A percentile compares a stretch with the other conserved stretches of the same genome.
Conservation (phyloP, 2,113 vertebrate genomes). For the Tichodroma muraria region DNA sequence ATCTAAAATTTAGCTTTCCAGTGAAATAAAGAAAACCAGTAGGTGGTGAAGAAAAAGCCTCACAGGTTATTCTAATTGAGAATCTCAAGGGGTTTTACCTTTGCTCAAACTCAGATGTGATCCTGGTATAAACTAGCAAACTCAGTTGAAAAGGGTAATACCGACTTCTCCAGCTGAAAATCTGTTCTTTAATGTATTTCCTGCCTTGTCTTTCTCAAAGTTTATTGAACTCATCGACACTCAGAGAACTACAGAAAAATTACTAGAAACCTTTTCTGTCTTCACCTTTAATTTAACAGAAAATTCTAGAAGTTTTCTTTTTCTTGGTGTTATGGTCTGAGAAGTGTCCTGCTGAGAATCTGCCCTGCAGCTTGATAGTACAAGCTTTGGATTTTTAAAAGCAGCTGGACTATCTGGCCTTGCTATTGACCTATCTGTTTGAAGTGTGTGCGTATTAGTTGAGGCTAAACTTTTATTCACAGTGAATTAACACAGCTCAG, state of each 20-base stretch:
- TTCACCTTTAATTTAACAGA: not conserved
- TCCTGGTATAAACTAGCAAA: not conserved
- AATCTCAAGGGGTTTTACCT: not conserved
- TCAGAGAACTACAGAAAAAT: not conserved
- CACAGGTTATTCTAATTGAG: not conserved
- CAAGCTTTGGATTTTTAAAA: not conserved
- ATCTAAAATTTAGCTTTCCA: not conserved
- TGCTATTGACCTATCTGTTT: not conserved
- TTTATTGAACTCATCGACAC: not conserved
- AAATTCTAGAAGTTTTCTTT: not conserved
- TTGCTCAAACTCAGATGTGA: not conserved
- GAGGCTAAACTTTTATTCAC: not conserved
- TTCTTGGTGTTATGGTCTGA: not conserved
- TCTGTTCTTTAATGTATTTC: not conserved
- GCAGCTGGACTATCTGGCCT: not conserved
- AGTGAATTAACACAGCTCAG: not conserved
- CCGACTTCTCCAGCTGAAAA: not conserved
- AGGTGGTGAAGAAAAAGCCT: not conserved
- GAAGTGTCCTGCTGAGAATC: not conserved
- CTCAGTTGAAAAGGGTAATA: not conserved
- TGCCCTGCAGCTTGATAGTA: not conserved
- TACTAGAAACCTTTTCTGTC: not conserved
- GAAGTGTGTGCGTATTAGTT: not conserved
- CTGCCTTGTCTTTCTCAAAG: not conserved
- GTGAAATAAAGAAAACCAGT: not conserved